Conservation (phyloP, 2,797 vertebrate species). For the Sardinella longiceps region DNA sequence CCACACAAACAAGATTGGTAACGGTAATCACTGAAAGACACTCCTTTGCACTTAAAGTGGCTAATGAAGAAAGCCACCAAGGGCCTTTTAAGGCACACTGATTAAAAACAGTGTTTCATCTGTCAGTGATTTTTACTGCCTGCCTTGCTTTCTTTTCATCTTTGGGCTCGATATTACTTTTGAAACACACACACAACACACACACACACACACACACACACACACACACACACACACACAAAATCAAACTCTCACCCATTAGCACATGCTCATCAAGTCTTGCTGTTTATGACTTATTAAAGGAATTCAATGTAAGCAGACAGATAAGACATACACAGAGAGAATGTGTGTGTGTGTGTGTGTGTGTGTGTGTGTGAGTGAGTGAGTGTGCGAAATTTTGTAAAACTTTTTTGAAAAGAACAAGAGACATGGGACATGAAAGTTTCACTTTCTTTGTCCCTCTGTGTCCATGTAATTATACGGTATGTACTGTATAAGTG, state of each 20-base stretch:
- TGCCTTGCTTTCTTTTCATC: neutral
- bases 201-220: neutral
- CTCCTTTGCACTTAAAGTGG: constrained; percentile 1
- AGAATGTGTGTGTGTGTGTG: neutral
- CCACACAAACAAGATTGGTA: neutral
- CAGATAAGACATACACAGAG: neutral
- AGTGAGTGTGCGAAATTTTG: neutral
- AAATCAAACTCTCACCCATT: neutral
- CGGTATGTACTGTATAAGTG: neutral
- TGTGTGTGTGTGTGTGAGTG: neutral
- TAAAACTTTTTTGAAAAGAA: neutral
- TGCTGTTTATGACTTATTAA: neutral
- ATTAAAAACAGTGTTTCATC: constrained; percentile 26
- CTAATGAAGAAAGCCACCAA: neutral
- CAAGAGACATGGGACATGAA: neutral
- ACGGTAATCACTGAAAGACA: neutral
- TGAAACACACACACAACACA: neutral
- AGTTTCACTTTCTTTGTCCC: neutral
- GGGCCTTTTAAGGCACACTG: neutral
- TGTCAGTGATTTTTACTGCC: constrained; percentile 16
- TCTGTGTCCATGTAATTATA: neutral
- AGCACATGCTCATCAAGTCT: neutral
- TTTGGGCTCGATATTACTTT: neutral
- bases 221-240: neutral
- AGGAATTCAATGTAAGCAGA: neutral